Evolutionary conservation across 2,797 vertebrate species (phyloP), one percentile per base, ranked within the genome.

Genomic region (Syngnathus rostellatus): DNA sequence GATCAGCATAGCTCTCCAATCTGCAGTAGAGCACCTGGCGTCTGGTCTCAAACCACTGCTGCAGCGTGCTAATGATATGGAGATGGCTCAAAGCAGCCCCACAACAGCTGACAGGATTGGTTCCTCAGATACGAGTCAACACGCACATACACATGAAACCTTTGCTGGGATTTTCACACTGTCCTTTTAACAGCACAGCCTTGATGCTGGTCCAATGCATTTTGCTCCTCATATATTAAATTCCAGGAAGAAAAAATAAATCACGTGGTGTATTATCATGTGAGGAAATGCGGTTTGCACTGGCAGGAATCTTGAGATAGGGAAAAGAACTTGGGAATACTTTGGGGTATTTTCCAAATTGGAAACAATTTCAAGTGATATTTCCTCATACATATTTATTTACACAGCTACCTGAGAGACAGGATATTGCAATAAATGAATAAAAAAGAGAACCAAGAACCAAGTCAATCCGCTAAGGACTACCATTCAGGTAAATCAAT

Each of bases 11-110:
- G 60, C 60, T 62, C 41, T 62, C 60, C 60, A 62, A 43, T 62
- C 60, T 62, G 60, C 60, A 62, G 60, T 62, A 45, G 40, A 62
- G 60, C 60, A 62, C n/a, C 60, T 62, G 60, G 40, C 60, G 21
- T 62, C 60, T 62, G 60, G 39, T 62, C 23, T 62, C 60, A 45
- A 62, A 62, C 60, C 60, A 62, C 60, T 25, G 41, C 60, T 45
- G 60, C 60, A 45, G 60, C 21, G 41, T 62, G 60, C 40, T 62
- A 62, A 62, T 62, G 60, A 62, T 62, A 62, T 62, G 39, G 60
- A 45, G 60, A 62, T 45, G 60, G 41, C 60, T 62, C 60, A 62
- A 62, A 62, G 60, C 60, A 45, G n/a, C 40, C 38, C 40, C n/a
- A 16, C 60, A 43, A 62, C 60, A 45, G 60, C 60, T 62, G 40